Evolutionary conservation across 2,888 invertebrate species (phyloP), one percentile per base, ranked within the genome.

Genomic region (Philonicus albiceps): DNA sequence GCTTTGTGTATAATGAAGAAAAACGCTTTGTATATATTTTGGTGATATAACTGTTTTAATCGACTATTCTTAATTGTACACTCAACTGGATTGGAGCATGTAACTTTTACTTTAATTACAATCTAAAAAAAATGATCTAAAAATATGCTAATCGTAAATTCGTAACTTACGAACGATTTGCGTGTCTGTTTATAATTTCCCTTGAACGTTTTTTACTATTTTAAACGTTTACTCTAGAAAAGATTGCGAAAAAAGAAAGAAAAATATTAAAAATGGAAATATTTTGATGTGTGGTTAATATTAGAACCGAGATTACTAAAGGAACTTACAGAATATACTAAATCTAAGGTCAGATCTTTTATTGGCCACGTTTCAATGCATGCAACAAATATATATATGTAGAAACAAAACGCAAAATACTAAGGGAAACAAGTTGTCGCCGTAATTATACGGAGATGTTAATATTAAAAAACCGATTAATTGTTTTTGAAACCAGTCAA

Each of bases 171-270:
- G 43, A 80, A 22, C 30, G 43, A 30, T 83, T 83, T 72, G 64
- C 31, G 30, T 84, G 22, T 55, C 7, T 55, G 22, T 64, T 22
- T 7, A n/a, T n/a, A n/a, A 53, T 53, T 64, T 22, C 22, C 64
- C 27, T 64, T 27, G 27, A 84, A 27, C 40, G 8, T 43, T 40
- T 73, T 84, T 84, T 22, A 27, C 84, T 84, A 84, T 30, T 84
- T 73, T 73, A 84, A 73, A 37, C 7, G 84, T 73, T 84, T 84
- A 72, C 30, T 84, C 84, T 84, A 84, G 84, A 84, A 84, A 43
- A 43, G 30, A 30, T 34, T 40, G 16, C 30, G 40, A 40, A 84
- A 40, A 73, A 73, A 73, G 31, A 13, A 64, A 83, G 7, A 81
- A 55, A n/a, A 7, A 81, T 8, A 81, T 73, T 43, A 37, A 43